These are phyloP conservation scores for Eospalax fontanierii DNA, from an alignment of 2,797 vertebrate species.

Conservation along the genomic window DNA sequence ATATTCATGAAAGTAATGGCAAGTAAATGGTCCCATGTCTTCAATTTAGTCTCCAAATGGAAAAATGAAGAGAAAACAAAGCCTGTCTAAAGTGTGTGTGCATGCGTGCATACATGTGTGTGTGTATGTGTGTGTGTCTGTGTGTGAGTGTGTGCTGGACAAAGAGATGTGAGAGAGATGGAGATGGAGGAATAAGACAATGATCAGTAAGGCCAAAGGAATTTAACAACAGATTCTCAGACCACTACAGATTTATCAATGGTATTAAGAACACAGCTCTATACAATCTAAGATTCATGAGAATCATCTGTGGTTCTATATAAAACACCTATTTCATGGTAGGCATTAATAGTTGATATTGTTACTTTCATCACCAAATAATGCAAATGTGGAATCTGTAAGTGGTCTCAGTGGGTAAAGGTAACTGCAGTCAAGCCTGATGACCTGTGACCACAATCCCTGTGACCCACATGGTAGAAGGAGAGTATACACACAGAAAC, in stretches of 20 bases:
- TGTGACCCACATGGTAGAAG: background rate
- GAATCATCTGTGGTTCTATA: background rate
- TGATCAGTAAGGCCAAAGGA: background rate
- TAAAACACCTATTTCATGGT: background rate
- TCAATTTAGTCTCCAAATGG: background rate
- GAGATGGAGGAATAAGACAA: background rate
- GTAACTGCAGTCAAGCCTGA: no score
- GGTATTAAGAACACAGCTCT: background rate
- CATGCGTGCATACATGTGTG: background rate
- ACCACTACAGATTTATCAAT: no score
- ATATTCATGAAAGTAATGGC: background rate
- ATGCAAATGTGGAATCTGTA: background rate
- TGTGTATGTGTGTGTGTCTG: background rate
- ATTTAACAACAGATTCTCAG: background rate
- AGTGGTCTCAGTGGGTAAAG: background rate
- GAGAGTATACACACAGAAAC: background rate
- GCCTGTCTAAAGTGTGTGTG: background rate
- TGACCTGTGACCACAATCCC: background rate
- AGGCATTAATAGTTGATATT: background rate
- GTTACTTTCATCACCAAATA: background rate
- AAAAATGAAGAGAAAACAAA: background rate
- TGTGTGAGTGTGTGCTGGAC: background rate
- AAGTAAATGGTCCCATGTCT: background rate
- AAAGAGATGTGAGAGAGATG: background rate
- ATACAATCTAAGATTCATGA: background rate